Conservation (phyloP, 1,140 invertebrate genomes). For the Kradibia gibbosae region DNA sequence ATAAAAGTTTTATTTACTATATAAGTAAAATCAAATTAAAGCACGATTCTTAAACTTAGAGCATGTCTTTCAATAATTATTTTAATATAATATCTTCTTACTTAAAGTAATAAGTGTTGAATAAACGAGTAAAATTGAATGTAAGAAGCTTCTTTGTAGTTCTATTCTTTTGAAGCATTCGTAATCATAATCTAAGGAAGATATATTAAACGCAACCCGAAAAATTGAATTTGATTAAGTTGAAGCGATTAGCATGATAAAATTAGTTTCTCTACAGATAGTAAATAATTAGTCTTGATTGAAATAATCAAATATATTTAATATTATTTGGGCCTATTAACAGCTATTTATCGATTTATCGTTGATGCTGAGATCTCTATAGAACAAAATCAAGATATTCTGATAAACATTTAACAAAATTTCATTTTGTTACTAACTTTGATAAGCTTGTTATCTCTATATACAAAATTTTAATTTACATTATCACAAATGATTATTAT, state of each 20-base stretch:
- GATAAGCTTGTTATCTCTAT: too few species aligned
- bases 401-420: too few species aligned
- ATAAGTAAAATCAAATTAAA: too few species aligned
- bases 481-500: too few species aligned
- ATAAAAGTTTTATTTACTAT: too few species aligned
- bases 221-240: conserved; percentile 12
- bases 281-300: background rate
- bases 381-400: background rate
- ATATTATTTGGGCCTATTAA: background rate
- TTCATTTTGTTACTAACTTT: too few species aligned
- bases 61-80: too few species aligned
- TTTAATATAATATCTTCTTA: background rate
- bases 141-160: background rate
- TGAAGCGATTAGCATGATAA: background rate
- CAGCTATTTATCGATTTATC: background rate
- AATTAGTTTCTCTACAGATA: background rate
- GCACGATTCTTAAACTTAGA: too few species aligned
- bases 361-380: background rate
- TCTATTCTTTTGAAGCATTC: background rate
- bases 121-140: background rate
- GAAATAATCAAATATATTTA: background rate
- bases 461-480: too few species aligned
- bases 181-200: background rate
- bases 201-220: background rate
- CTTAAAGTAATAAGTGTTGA: background rate